Evolutionary conservation across 2,113 vertebrate species (phyloP).

Genomic region (Rhabdornis inornatus): DNA sequence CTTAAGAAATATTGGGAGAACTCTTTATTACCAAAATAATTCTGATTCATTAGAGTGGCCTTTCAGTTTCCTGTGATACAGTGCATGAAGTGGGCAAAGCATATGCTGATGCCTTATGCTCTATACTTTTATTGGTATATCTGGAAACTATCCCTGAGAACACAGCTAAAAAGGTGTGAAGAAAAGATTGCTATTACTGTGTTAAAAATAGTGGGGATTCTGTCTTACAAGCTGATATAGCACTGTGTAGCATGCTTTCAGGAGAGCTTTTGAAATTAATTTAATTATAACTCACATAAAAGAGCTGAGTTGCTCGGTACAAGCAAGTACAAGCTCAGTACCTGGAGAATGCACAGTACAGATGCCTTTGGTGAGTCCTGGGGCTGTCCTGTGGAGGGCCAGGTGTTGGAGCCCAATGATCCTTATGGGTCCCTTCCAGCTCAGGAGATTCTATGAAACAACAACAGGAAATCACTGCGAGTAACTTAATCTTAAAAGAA

Average conservation of each 20-base stretch:
- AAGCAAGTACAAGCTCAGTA: not conserved
- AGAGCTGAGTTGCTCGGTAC: not conserved
- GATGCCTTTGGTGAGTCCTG: not conserved
- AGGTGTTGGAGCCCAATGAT: not conserved
- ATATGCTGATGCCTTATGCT: not conserved
- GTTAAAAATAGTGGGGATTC: not conserved
- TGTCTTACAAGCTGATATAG: not conserved
- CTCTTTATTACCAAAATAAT: not conserved
- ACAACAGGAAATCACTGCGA: not conserved
- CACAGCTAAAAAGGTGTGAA: not conserved
- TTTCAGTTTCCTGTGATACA: not conserved
- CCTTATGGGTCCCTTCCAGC: not conserved
- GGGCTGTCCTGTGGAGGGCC: not conserved
- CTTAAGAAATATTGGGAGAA: not conserved
- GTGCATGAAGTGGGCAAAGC: not conserved
- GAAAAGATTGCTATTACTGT: not conserved
- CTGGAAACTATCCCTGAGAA: not conserved
- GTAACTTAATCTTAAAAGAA: not conserved
- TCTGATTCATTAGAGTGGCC: not conserved
- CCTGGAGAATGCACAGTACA: not conserved
- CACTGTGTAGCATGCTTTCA: not conserved
- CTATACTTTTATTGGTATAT: not conserved
- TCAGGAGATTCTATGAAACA: not conserved
- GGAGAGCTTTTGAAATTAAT: not conserved
- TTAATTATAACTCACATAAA: not conserved